These are phyloP conservation scores for Eidolon dupreanum DNA, from an alignment of 2,797 vertebrate genomes.

Conservation along the genomic window DNA sequence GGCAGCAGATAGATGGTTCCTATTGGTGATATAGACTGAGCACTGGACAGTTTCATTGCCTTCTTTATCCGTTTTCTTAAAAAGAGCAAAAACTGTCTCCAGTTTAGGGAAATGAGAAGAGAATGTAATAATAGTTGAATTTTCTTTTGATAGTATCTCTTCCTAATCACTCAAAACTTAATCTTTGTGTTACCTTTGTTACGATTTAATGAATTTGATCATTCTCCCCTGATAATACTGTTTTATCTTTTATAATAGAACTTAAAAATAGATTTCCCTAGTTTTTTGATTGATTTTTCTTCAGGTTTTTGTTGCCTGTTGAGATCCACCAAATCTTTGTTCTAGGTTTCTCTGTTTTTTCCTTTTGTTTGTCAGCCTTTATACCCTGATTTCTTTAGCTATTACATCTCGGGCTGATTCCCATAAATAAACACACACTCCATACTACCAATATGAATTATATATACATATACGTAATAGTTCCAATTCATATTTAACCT, in stretches of 20 bases:
- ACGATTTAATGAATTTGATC: background rate
- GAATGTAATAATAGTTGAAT: background rate
- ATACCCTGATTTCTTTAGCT: background rate
- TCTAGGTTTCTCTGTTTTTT: background rate
- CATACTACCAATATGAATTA: background rate
- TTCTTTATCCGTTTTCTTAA: background rate
- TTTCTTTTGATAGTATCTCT: background rate
- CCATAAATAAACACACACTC: background rate
- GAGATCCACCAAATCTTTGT: background rate
- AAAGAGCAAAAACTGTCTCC: background rate
- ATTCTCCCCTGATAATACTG: background rate
- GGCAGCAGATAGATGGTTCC: background rate
- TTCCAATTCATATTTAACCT: background rate
- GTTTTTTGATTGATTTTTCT: background rate
- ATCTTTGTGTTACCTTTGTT: background rate
- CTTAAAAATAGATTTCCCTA: background rate
- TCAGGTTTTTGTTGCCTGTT: background rate
- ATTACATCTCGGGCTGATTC: background rate
- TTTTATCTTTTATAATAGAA: background rate
- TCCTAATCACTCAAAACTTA: background rate
- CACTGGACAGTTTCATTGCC: background rate
- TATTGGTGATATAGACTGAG: background rate
- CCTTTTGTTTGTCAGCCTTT: background rate
- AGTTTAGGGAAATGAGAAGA: background rate
- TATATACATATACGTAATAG: background rate